Evolutionary conservation across 2,113 vertebrate genomes (phyloP), one percentile per base, ranked within the genome.

Genomic region (Pyxicephalus adspersus): DNA sequence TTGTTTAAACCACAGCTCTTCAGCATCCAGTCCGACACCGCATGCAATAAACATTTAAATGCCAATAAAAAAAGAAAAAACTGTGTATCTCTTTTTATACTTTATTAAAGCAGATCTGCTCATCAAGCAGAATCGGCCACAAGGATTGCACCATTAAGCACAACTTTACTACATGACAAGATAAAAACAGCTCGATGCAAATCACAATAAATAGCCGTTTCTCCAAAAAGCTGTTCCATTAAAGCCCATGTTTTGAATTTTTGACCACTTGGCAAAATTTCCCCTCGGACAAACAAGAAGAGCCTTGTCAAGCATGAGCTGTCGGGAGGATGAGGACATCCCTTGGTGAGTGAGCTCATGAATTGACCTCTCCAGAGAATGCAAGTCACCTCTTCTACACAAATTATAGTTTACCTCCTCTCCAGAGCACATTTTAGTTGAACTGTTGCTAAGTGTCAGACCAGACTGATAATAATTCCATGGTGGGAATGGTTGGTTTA

Each of bases 371-470:
- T 74, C 78, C 26, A 22, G 67, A 71, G 68, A 64, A 54, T 19
- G 31, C 45, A 22, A 55, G 68, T 72, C 66, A 61, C 68, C 67
- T 61, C 64, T 64, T 51, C 20, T 64, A 73, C 38, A 73, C 68
- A 73, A 72, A 73, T 64, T 54, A 50, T 28, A 77, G 68, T 64
- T 71, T 73, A 64, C 68, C 64, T 22, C 57, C 31, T 74, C 63
- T 65, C 52, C 7, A 51, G 52, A 71, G 66, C 34, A 71, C 63
- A 45, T 63, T 70, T 58, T 50, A 80, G 55, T 63, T 71, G 66
- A 68, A 63, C 66, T 57, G 60, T 65, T 81, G 79, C 79, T 74
- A 74, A 38, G 67, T 73, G 60, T 81, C 54, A 50, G 26, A 81
- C 34, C 22, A 66, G 25, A 57, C 70, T 64, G 11, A 64, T 28